Base-by-base conservation (phyloP, 1,140 invertebrate genomes). In the Anoplophora glabripennis region DNA sequence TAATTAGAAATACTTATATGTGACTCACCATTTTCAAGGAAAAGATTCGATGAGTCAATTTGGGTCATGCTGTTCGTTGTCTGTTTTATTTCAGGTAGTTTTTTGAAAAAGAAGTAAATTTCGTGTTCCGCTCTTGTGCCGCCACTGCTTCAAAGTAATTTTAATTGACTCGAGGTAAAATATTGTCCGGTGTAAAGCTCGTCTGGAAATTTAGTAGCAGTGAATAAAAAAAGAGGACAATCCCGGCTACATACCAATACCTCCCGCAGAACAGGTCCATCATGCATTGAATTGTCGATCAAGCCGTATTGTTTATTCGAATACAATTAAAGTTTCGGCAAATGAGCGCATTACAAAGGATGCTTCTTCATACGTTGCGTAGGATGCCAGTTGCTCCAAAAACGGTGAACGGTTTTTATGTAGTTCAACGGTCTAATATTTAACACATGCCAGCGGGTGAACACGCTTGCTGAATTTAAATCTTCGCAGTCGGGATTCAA, bases 211-310 rank as follows among this genome's bases (percentile, higher is more conserved):
- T 65, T 65, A 61, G 59, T 57, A 47, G 59, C 55, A 54, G 52
- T 53, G 54, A 55, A 57, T 53, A 59, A 58, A 65, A 65, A 65
- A 65, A 8, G 46, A 58, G 45, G 45, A 65, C 63, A 65, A 61
- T 58, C 55, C 52, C 51, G 17, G 53, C 55, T 57, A 61, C 59
- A 65, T 65, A 59, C 63, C 55, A 51, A 64, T 64, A 64, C 62
- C 62, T 64, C 62, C 59, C 59, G 59, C 59, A 34, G 61, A 63
- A 64, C 63, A 55, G 55, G 54, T 61, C 56, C 59, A 61, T 61
- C 63, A 61, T 60, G 55, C 61, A 65, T 65, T 61, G 63, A 65
- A 65, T 65, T 65, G 63, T 65, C 63, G 59, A 65, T 65, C 63
- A 61, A 54, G 17, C 38, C 55, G 52, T 65, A 61, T 65, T 65